These are phyloP conservation scores for Rhynchonycteris naso DNA, from an alignment of 2,797 vertebrate species.

Conservation along the genomic window DNA sequence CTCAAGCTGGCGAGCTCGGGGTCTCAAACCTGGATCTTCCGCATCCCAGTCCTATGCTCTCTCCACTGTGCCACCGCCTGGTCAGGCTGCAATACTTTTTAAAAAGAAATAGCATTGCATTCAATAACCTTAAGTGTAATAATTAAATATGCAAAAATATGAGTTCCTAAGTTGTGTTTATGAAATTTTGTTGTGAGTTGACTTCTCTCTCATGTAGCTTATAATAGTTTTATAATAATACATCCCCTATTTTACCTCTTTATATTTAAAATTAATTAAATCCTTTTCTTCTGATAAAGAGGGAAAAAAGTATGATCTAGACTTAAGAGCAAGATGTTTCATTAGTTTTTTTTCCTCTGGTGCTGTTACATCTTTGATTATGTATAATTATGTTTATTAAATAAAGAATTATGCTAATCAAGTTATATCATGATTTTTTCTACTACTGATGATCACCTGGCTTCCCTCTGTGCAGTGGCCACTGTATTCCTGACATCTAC, in stretches of 20 bases:
- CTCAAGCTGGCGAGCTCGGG: no score
- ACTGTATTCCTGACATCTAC: not conserved
- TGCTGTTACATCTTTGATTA: not conserved
- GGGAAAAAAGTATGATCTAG: not conserved
- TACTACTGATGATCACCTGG: not conserved
- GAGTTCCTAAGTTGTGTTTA: not conserved
- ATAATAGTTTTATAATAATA: not conserved
- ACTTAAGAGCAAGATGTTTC: not conserved
- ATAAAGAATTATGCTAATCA: not conserved
- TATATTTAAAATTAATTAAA: not conserved
- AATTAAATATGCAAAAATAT: not conserved
- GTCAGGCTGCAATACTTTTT: not conserved
- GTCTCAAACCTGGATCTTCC: no score
- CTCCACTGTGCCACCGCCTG: no score
- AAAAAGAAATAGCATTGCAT: not conserved
- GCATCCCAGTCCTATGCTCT: no score
- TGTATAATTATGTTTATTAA: not conserved
- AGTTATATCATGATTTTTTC: not conserved
- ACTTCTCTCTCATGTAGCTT: not conserved
- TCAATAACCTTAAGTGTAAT: not conserved
- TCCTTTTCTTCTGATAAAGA: not conserved
- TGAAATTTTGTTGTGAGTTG: not conserved
- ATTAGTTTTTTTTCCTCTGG: not conserved
- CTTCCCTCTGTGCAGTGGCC: not conserved
- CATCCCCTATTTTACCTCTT: not conserved